Evolutionary conservation across 2,113 vertebrate genomes (phyloP).

Genomic region (Oncorhynchus masou): DNA sequence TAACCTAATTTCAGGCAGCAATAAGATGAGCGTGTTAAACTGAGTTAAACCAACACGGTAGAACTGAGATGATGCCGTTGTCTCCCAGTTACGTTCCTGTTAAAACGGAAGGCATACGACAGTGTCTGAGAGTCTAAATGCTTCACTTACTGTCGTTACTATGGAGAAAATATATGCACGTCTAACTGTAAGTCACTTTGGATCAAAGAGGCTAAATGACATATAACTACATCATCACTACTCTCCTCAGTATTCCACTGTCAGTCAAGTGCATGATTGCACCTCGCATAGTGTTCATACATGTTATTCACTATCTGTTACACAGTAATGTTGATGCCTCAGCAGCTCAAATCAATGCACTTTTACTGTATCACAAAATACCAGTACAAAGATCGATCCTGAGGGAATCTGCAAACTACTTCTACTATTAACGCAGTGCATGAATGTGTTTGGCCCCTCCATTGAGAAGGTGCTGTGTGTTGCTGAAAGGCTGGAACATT

Average conservation of each 20-base stretch:
- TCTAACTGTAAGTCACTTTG: too few species aligned
- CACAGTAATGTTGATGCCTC: not conserved
- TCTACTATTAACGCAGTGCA: too few species aligned
- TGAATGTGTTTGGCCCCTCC: not conserved
- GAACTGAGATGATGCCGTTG: conserved; percentile 40
- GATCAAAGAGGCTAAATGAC: too few species aligned
- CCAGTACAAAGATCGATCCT: too few species aligned
- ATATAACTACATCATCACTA: not conserved
- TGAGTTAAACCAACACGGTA: conserved; percentile 6
- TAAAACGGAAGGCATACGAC: conserved; percentile 7
- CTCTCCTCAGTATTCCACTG: not conserved
- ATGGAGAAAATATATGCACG: too few species aligned
- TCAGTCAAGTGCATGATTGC: not conserved
- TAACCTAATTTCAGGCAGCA: conserved; percentile 63
- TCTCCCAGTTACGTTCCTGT: conserved; percentile 37
- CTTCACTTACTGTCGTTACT: not conserved
- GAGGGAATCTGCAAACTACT: too few species aligned
- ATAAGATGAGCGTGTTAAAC: conserved; percentile 57
- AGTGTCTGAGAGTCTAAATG: not conserved
- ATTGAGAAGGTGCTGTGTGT: conserved; percentile 2
- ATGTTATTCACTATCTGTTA: conserved; percentile 12
- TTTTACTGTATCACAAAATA: too few species aligned
- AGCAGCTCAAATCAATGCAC: not conserved
- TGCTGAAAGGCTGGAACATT: conserved; percentile 58
- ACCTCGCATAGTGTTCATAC: not conserved